Evolutionary conservation across 1,140 invertebrate genomes (phyloP).

Genomic region (Cotesia typhae): DNA sequence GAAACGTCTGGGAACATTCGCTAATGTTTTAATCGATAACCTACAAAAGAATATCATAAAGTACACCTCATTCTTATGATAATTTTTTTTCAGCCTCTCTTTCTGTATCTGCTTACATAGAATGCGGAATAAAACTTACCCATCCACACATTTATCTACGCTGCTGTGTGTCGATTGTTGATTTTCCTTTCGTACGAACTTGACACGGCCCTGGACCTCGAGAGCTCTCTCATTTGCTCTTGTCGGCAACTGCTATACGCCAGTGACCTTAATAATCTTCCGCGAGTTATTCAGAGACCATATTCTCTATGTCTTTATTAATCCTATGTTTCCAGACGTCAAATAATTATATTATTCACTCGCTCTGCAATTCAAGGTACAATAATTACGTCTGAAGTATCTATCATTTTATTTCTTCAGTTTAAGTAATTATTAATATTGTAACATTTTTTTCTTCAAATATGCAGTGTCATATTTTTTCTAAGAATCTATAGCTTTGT

Average conservation of each 20-base stretch:
- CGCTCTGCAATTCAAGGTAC: no score
- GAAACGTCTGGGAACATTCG: conserved; percentile 9
- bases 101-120: no score
- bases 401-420: no score
- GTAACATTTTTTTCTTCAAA: no score
- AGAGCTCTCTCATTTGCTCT: conserved; percentile 28
- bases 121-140: no score
- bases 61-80: neutral
- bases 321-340: conserved; percentile 30
- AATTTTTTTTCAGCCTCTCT: no score
- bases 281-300: neutral
- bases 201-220: conserved; percentile 23
- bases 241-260: conserved; percentile 30
- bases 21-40: neutral
- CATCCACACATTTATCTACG: no score
- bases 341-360: no score
- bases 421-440: no score
- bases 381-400: no score
- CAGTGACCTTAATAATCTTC: conserved; percentile 16
- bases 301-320: conserved; percentile 25
- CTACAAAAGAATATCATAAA: neutral
- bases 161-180: neutral
- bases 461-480: no score
- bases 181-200: conserved; percentile 21
- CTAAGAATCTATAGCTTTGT: no score